These are phyloP conservation scores for Brachionus sp. DNA, from an alignment of 1,140 invertebrate species.

Conservation along the genomic window DNA sequence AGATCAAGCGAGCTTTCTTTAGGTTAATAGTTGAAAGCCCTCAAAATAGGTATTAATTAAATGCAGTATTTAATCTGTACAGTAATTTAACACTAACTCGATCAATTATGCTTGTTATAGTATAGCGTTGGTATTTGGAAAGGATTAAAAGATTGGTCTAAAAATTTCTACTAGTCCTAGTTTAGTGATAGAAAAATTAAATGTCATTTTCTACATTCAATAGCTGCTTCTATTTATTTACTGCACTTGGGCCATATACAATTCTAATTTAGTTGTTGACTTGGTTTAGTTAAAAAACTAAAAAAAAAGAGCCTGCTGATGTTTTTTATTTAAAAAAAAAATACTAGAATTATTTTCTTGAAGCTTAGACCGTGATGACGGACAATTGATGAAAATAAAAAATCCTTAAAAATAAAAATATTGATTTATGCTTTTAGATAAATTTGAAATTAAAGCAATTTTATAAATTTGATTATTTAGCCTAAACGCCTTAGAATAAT, in stretches of 20 bases:
- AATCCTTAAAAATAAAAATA: background rate
- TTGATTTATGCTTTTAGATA: constrained; percentile 1
- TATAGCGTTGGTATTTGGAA: background rate
- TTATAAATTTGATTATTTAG: too few relatives aligned
- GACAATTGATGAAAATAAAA: too few relatives aligned
- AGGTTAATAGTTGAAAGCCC: constrained; percentile 6
- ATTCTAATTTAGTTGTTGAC: background rate
- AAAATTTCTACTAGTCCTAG: background rate
- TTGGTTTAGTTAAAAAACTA: background rate
- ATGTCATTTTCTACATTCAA: constrained; percentile 5
- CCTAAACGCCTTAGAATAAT: background rate
- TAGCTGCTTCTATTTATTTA: background rate
- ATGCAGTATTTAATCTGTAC: constrained; percentile 6
- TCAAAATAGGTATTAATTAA: constrained; percentile 22
- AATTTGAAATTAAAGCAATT: background rate
- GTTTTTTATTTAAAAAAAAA: background rate
- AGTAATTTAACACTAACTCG: constrained; percentile 37
- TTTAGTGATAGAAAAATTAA: background rate
- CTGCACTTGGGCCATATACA: background rate
- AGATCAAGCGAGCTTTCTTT: background rate
- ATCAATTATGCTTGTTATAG: constrained; percentile 19
- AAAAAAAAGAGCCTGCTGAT: background rate
- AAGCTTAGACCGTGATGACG: background rate
- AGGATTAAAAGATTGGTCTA: constrained; percentile 31
- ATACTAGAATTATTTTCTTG: background rate